Base-by-base conservation (phyloP, 2,797 vertebrate species). In the Siniperca undulata region DNA sequence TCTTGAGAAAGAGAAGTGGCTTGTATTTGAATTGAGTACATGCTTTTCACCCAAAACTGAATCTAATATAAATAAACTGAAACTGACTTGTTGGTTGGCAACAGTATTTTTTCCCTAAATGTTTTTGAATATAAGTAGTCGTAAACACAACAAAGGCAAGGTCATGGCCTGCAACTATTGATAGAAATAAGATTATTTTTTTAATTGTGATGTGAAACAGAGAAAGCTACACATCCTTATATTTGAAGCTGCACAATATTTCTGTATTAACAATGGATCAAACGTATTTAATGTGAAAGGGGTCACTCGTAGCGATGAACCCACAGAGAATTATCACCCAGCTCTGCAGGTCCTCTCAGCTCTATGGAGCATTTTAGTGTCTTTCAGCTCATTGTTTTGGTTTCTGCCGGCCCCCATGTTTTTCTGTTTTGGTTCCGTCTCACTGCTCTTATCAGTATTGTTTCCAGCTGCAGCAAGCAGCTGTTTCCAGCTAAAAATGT, bases 1-100 rank as follows among this genome's bases (percentile, higher is more conserved):
- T 53, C 27, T 69, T n/a, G 20, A 70, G 24, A 24, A 38, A 70
- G 24, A 81, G 5, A 70, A 66, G 55, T 56, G 42, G 13, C 22
- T 70, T 61, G 38, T 48, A 65, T 66, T 52, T 1, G 1, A 55
- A 50, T 19, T n/a, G 50, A 48, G 34, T 13, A 5, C n/a, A 3
- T 24, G 17, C 14, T 68, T 82, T 69, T 56, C 27, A 46, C 13
- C 22, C 9, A 16, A 27, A 72, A 74, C n/a, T 14, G 3, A 24
- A 66, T 70, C 10, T n/a, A 52, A 50, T n/a, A 27, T 13, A 10
- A 56, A 66, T 52, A 16, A 53, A 46, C 40, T 46, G 17, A 42
- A 50, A 77, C 16, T 20, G 55, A 27, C 0, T 30, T 74, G 16
- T 44, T 13, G 14, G 11, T 74, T 74, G 6, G 11, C 6, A 20